Percentiles rank a stretch among this genome's conserved stretches.
phyloP scores from a whole-genome alignment of 2,888 invertebrate genomes.

The Acleris literana region DNA sequence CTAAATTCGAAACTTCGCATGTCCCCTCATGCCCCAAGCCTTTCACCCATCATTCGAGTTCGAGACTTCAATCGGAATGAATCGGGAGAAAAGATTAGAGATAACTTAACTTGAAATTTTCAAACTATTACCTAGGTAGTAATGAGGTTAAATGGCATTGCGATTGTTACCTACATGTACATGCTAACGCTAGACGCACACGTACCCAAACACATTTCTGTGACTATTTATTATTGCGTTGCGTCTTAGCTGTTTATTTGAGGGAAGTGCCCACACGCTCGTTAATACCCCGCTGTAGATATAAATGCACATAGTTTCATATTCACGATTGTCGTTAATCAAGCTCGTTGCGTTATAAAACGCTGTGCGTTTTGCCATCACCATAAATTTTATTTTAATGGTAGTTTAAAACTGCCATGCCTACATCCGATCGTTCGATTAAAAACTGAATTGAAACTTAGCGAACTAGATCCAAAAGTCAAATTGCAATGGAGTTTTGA shows the following conservation, averaged over 20 bases:
- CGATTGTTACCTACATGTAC: too few relatives aligned
- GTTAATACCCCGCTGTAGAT: slow-evolving; percentile 20
- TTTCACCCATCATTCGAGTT: too few relatives aligned
- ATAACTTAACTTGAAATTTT: too few relatives aligned
- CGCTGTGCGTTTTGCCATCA: slow-evolving; percentile 35
- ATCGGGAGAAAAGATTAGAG: too few relatives aligned
- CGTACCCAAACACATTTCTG: too few relatives aligned
- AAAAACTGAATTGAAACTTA: slow-evolving; percentile 6
- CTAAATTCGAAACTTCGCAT: too few relatives aligned
- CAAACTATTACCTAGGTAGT: too few relatives aligned
- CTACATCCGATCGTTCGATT: slow-evolving; percentile 14
- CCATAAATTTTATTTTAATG: slow-evolving; percentile 35
- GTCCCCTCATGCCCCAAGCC: too few relatives aligned
- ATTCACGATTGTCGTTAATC: slow-evolving; percentile 36
- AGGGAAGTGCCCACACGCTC: slow-evolving; percentile 1
- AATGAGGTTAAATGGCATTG: too few relatives aligned
- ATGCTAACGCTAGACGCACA: too few relatives aligned
- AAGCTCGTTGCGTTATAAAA: slow-evolving; percentile 32
- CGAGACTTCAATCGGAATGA: too few relatives aligned
- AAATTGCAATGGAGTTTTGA: slow-evolving; percentile 1
- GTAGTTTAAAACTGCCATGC: slow-evolving; percentile 20
- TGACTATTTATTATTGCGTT: too few relatives aligned
- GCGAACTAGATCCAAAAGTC: neutral
- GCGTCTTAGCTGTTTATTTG: neutral
- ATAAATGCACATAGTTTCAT: slow-evolving; percentile 33